These are phyloP conservation scores for Tichodroma muraria DNA, from an alignment of 2,113 vertebrate genomes.

Conservation along the genomic window DNA sequence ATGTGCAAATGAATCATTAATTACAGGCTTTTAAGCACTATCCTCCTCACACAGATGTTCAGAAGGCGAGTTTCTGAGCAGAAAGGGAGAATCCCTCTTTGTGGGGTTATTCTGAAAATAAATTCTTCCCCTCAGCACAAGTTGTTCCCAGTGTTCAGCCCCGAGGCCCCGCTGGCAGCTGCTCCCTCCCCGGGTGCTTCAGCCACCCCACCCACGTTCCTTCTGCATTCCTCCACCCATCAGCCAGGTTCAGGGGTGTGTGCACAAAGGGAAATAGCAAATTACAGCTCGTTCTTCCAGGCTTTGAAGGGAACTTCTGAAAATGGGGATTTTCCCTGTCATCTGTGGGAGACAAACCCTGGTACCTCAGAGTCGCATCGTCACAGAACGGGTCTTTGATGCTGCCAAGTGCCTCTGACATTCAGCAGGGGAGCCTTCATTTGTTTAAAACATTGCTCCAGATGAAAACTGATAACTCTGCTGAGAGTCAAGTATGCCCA, in stretches of 20 bases:
- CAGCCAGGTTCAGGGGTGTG: background rate
- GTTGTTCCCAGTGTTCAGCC: background rate
- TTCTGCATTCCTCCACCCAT: background rate
- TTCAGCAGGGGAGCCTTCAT: conserved; percentile 13
- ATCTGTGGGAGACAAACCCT: background rate
- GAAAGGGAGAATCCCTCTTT: background rate
- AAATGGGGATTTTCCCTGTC: background rate
- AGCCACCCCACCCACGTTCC: background rate
- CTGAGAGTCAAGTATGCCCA: background rate
- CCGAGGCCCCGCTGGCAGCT: background rate
- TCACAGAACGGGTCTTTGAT: background rate
- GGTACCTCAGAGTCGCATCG: background rate
- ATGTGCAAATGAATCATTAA: conserved; percentile 35
- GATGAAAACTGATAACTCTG: background rate
- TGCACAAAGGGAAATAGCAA: background rate
- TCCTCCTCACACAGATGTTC: background rate
- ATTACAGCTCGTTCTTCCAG: background rate
- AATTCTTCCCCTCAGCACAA: background rate
- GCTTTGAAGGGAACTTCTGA: background rate
- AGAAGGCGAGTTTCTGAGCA: background rate
- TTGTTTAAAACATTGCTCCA: conserved; percentile 53
- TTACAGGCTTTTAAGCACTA: background rate
- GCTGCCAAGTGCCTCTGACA: conserved; percentile 1
- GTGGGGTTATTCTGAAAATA: background rate
- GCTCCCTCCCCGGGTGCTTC: background rate